Conservation (phyloP, 1,140 invertebrate genomes). For the Drosophila suzukii region DNA sequence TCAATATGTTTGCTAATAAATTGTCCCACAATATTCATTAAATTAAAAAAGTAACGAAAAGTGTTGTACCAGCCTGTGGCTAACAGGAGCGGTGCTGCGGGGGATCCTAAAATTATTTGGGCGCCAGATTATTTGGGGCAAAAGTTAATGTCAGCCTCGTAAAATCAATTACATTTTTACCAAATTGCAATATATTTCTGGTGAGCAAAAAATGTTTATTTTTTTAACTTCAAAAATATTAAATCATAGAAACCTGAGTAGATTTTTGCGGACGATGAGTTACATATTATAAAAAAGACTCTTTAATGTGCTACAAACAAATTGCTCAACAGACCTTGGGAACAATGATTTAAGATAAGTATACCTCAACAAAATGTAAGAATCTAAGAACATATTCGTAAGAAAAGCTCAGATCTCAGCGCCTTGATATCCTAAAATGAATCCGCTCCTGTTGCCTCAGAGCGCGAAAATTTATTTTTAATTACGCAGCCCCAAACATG, state of each 20-base stretch:
- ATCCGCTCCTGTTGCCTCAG: slow-evolving; percentile 47
- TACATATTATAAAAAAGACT: too few relatives aligned
- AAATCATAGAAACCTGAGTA: too few relatives aligned
- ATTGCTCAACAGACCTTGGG: too few relatives aligned
- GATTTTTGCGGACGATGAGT: too few relatives aligned
- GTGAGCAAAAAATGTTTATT: too few relatives aligned
- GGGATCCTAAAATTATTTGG: neutral
- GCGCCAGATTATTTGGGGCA: neutral
- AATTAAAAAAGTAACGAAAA: slow-evolving; percentile 77
- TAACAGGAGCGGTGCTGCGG: slow-evolving; percentile 44
- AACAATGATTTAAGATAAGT: too few relatives aligned
- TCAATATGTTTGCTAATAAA: slow-evolving; percentile 84
- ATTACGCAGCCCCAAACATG: slow-evolving; percentile 80
- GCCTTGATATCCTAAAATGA: neutral
- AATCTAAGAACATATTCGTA: too few relatives aligned
- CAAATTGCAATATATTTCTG: too few relatives aligned
- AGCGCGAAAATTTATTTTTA: slow-evolving; percentile 81
- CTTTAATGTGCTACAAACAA: too few relatives aligned
- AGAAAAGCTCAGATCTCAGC: neutral
- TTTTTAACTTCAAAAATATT: too few relatives aligned
- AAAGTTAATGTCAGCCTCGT: neutral
- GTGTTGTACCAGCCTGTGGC: slow-evolving; percentile 33
- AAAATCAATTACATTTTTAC: too few relatives aligned
- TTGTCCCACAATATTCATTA: slow-evolving; percentile 84
- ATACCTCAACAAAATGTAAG: too few relatives aligned